A percentile compares a stretch with the other conserved stretches of the same genome.
These are phyloP conservation scores for Thinocorus orbignyianus DNA, from an alignment of 2,113 vertebrate genomes.

Conservation along the genomic window DNA sequence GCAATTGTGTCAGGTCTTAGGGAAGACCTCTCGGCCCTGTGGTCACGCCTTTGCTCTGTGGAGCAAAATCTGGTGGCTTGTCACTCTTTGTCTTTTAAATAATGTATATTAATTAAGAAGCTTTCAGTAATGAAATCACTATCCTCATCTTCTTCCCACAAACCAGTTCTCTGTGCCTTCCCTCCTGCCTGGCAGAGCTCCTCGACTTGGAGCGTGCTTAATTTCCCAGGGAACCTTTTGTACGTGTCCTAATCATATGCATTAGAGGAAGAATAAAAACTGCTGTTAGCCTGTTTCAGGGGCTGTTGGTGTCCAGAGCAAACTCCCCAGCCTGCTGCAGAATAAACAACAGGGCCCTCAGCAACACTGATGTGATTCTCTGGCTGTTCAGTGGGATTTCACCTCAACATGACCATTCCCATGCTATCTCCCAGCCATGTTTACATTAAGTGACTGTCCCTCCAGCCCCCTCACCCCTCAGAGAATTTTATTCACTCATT, in stretches of 20 bases:
- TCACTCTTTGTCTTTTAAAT: neutral
- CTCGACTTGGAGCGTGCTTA: neutral
- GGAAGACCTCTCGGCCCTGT: accelerated
- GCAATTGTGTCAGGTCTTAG: neutral
- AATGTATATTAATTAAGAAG: neutral
- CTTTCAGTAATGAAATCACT: neutral
- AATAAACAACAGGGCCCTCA: neutral
- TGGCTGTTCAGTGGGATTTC: neutral
- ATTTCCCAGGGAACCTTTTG: slow-evolving; percentile 2
- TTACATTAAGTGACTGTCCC: neutral
- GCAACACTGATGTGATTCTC: neutral
- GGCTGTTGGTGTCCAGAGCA: neutral
- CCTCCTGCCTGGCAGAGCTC: neutral
- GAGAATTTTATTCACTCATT: slow-evolving; percentile 14
- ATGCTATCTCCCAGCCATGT: neutral
- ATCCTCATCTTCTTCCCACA: neutral
- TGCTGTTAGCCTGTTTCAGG: neutral
- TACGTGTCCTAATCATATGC: neutral
- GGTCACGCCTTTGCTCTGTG: neutral
- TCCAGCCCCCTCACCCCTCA: neutral
- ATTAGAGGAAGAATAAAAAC: neutral
- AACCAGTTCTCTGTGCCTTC: neutral
- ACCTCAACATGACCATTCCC: neutral
- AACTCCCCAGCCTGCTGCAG: neutral
- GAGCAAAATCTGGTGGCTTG: neutral